Base-by-base conservation (phyloP, 2,113 vertebrate genomes). In the Amphiprion percula region DNA sequence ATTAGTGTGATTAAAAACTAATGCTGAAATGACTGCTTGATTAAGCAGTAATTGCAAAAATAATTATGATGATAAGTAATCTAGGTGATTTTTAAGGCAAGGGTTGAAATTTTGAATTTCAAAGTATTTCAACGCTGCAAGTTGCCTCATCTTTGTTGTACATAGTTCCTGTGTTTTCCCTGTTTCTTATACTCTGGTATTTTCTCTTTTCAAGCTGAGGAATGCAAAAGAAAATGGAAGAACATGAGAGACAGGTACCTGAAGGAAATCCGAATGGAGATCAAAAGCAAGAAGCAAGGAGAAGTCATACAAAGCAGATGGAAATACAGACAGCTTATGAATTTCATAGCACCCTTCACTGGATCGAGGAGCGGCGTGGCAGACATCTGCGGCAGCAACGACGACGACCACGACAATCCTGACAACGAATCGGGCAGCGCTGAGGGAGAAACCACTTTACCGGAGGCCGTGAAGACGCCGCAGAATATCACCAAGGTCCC, bases 181-280 rank as follows among this genome's bases (percentile, higher is more conserved):
- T 39, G 26, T 33, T 76, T 0, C 28, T 85, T 17, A 81, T 15
- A 4, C 23, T 74, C 23, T 49, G 8, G 8, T 58, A 0, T 88
- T 68, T 69, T 46, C 7, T 37, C 30, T 69, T 86, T 80, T 85
- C 8, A n/a, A 94, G 93, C 83, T 10, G 90, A 93, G 0, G 94
- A 92, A 17, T 93, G 93, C 74, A 94, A 94, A 87, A 86, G 89
- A 55, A 90, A 91, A 88, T 94, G 93, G 94, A 94, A 94, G 83
- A 94, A 92, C 74, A 80, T 94, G 86, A 87, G 94, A 72, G 94
- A 94, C 88, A n/a, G 94, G 2, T 94, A 94, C 65, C 68, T 94
- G 61, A 94, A 94, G 64, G 94, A 94, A 68, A 83, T 93, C 1
- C 84, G 93, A 33, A 83, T 90, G 71, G 91, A 93, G 56, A 83